Evolutionary conservation across 1,140 invertebrate species (phyloP), one percentile per base, ranked within the genome.

Genomic region (Diachasmimorpha longicaudata): DNA sequence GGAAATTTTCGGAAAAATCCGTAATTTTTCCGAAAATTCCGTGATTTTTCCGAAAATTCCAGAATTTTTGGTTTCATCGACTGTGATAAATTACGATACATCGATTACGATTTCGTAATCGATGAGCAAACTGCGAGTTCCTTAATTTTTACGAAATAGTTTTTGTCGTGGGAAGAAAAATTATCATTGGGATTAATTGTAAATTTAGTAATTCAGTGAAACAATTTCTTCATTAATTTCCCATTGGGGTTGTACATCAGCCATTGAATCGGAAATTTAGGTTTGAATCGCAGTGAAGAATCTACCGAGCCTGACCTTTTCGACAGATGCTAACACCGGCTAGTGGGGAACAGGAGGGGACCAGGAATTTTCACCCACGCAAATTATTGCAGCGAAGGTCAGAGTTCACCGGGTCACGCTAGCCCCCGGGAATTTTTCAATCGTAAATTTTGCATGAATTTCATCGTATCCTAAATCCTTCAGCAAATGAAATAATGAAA

Each of bases 401-500:
- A 74, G 44, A 74, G 73, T 74, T 74, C 31, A 74, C 44, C 66
- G 25, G 66, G 66, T 74, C 73, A 52, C 66, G n/a, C 23, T 63
- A 3, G 58, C 58, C 58, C 58, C 58, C 14, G 58, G 58, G 19
- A 0, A 42, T 42, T 42, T 63, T 25, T 5, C 23, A n/a, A 63
- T 13, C 58, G 25, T 23, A 63, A 31, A 63, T 63, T 63, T 63
- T 31, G 9, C 58, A 55, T 16, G 48, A 5, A 13, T 63, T 52
- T 10, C 31, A 31, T 4, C 11, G 6, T 11, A 63, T 63, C 19
- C 8, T 63, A 11, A 63, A 63, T 63, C 19, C 10, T 63, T 23
- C 21, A 25, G 23, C 19, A 11, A 11, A 19, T 63, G 48, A 52
- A 52, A 52, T 52, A n/a, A 10, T 8, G n/a, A n/a, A 52, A 52